A percentile compares a stretch with the other conserved stretches of the same genome.
These are phyloP conservation scores for Hydrolagus colliei DNA, from an alignment of 2,797 vertebrate species.

Conservation along the genomic window DNA sequence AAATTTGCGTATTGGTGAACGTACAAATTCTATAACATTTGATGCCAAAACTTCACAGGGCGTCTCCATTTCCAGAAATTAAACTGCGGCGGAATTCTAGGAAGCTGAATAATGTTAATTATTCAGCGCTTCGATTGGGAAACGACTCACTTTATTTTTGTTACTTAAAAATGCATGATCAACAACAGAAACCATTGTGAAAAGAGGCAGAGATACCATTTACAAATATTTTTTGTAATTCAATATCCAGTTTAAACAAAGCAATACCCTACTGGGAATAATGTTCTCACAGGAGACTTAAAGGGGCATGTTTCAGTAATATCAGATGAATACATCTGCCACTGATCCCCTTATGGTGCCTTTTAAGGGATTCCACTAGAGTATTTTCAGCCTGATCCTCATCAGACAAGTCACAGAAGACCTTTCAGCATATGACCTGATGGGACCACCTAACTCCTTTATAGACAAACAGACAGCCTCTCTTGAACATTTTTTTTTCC, in stretches of 20 bases:
- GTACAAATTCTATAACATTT: background rate
- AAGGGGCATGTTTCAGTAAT: conserved; percentile 49
- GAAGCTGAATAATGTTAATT: background rate
- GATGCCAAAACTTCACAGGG: background rate
- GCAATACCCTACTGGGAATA: conserved; percentile 55
- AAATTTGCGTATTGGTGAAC: conserved; percentile 6
- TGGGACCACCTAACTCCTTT: conserved; percentile 47
- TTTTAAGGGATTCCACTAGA: conserved; percentile 41
- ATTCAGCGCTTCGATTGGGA: background rate
- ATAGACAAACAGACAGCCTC: background rate
- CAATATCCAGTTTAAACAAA: conserved; percentile 69
- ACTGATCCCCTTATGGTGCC: conserved; percentile 41
- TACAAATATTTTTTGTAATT: conserved; percentile 74
- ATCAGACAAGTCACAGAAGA: conserved; percentile 45
- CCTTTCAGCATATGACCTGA: conserved; percentile 55
- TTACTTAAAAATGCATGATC: conserved; percentile 2
- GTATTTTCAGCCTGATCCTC: conserved; percentile 33
- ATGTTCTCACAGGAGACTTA: conserved; percentile 50
- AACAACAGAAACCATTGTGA: conserved; percentile 28
- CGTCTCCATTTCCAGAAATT: background rate
- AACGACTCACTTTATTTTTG: background rate
- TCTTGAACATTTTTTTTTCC: background rate
- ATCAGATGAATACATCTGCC: conserved; percentile 63
- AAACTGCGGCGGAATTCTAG: background rate
- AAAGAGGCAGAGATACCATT: conserved; percentile 49